Conservation (phyloP, 2,797 vertebrate genomes). For the Salarias fasciatus region DNA sequence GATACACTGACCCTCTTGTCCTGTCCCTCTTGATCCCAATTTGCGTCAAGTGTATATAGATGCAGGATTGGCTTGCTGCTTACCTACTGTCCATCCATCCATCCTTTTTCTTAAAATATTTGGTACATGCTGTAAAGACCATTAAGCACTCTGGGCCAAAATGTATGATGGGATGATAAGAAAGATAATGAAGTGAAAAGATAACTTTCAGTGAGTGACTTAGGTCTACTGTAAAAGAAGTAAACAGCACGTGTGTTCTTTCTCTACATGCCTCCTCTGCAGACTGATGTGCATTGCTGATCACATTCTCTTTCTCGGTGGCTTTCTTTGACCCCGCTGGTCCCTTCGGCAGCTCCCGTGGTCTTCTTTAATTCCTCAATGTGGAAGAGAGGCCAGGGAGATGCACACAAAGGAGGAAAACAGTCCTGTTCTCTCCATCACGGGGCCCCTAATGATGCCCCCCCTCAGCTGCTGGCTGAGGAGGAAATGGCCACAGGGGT, state of each 20-base stretch:
- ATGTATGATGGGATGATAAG: no score
- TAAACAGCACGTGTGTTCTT: not conserved
- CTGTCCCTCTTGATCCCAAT: no score
- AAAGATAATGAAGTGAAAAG: not conserved
- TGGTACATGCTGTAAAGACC: no score
- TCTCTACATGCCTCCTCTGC: slow-evolving; percentile 12
- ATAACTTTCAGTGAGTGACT: no score
- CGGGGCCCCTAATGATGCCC: slow-evolving; percentile 61
- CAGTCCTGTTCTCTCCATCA: slow-evolving; percentile 55
- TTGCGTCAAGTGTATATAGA: no score
- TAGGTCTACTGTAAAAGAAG: no score
- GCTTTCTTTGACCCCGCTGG: slow-evolving; percentile 34
- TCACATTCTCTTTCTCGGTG: slow-evolving; percentile 35
- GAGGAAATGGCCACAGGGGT: slow-evolving; percentile 52
- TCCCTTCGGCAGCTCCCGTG: slow-evolving; percentile 38
- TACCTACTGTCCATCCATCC: no score
- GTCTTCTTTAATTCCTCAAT: slow-evolving; percentile 53
- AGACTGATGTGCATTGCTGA: slow-evolving; percentile 35
- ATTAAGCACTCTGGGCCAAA: no score
- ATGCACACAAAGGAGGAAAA: slow-evolving; percentile 36
- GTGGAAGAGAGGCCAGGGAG: slow-evolving; percentile 34
- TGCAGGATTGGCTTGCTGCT: no score
- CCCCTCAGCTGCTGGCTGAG: slow-evolving; percentile 47
- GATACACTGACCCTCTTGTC: no score
- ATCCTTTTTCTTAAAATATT: no score